Conservation (phyloP, 2,888 invertebrate species). For the Apocheima hispidaria region DNA sequence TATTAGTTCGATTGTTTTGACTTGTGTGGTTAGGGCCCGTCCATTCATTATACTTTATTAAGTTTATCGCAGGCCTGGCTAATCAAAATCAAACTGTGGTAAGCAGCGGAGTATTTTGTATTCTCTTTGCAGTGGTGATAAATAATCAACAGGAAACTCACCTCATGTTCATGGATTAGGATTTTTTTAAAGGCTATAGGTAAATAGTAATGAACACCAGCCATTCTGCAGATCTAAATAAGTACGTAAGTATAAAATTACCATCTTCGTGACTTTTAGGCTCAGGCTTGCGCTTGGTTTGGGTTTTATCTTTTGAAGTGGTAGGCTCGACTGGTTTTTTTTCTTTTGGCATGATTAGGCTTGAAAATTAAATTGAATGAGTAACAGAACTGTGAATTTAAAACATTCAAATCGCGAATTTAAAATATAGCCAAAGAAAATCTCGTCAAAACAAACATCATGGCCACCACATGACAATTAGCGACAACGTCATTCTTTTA, state of each 20-base stretch:
- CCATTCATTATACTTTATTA: too few relatives aligned
- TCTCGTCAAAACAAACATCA: slow-evolving; percentile 3
- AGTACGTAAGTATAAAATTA: neutral
- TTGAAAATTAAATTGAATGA: neutral
- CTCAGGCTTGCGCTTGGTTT: slow-evolving; percentile 2
- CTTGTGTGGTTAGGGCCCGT: too few relatives aligned
- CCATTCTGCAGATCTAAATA: slow-evolving; percentile 49
- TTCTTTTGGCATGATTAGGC: slow-evolving; percentile 53
- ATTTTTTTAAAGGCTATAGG: too few relatives aligned
- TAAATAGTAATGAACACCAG: too few relatives aligned
- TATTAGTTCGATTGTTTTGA: too few relatives aligned
- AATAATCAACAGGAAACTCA: too few relatives aligned
- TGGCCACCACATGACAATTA: slow-evolving; percentile 1
- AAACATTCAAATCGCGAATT: slow-evolving; percentile 15
- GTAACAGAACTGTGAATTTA: slow-evolving; percentile 44
- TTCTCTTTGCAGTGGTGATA: too few relatives aligned
- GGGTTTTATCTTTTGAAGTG: slow-evolving; percentile 42
- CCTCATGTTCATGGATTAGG: too few relatives aligned
- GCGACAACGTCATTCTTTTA: neutral
- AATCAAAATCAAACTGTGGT: too few relatives aligned
- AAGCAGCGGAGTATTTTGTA: too few relatives aligned
- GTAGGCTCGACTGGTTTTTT: slow-evolving; percentile 36
- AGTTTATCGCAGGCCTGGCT: too few relatives aligned
- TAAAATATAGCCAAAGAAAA: slow-evolving; percentile 9
- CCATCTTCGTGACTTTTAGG: slow-evolving; percentile 1